These are phyloP conservation scores for Pimpla rufipes DNA, from an alignment of 2,888 invertebrate species.

Conservation along the genomic window DNA sequence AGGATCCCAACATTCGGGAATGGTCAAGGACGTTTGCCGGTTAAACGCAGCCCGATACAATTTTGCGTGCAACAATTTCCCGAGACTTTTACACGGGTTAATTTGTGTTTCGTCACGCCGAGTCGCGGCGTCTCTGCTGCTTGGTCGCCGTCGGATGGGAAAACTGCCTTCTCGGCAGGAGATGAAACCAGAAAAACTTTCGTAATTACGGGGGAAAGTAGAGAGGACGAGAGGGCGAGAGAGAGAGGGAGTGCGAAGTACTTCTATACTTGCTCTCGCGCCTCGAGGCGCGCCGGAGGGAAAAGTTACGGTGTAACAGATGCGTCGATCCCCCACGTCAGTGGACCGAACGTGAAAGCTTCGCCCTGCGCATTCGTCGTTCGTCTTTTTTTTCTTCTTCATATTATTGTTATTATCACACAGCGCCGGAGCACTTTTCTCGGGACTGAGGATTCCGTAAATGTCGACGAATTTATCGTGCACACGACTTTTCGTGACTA, in stretches of 20 bases:
- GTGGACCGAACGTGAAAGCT: not conserved
- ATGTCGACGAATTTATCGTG: not conserved
- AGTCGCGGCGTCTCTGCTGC: not conserved
- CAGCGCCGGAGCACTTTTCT: not conserved
- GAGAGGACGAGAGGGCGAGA: not conserved
- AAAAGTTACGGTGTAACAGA: slow-evolving; percentile 20
- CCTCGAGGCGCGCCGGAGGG: not conserved
- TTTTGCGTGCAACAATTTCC: not conserved
- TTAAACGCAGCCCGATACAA: not conserved
- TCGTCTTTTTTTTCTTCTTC: no score
- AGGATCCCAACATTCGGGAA: not conserved
- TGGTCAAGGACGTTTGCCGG: not conserved
- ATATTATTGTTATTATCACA: slow-evolving; percentile 3
- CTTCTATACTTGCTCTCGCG: slow-evolving; percentile 1
- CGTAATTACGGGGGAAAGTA: slow-evolving; percentile 50
- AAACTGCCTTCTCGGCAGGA: slow-evolving; percentile 45
- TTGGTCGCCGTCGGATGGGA: not conserved
- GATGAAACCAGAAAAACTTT: slow-evolving; percentile 57
- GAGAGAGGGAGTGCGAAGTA: slow-evolving; percentile 22
- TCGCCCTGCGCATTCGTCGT: not conserved
- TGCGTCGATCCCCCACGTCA: slow-evolving; percentile 3
- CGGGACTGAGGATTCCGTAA: not conserved
- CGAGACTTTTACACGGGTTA: not conserved
- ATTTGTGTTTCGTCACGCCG: slow-evolving; percentile 1
- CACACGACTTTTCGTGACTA: not conserved